Evolutionary conservation across 2,888 invertebrate genomes (phyloP).

Genomic region (Mythimna vitellina): DNA sequence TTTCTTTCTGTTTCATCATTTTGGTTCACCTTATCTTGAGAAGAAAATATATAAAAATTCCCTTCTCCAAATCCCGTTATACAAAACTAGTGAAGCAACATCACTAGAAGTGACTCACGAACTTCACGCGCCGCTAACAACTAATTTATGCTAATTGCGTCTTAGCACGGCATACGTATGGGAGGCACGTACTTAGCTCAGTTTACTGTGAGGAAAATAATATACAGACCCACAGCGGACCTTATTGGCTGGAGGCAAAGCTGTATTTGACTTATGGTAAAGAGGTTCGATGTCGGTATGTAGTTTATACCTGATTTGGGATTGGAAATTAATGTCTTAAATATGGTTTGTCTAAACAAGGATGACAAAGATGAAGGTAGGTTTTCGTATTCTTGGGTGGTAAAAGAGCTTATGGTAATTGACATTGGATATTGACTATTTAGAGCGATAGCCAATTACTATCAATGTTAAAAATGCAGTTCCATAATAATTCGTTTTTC

Average conservation of each 20-base stretch:
- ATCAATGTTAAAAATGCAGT: too few relatives aligned
- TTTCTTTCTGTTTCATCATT: neutral
- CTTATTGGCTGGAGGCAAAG: constrained; percentile 59
- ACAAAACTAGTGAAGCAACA: constrained; percentile 21
- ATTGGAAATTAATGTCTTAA: neutral
- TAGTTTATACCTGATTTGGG: constrained; percentile 18
- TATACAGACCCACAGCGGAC: constrained; percentile 62
- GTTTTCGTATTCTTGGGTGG: neutral
- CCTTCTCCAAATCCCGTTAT: constrained; percentile 26
- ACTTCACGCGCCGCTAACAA: constrained; percentile 87
- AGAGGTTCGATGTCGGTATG: constrained; percentile 16
- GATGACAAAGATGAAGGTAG: neutral
- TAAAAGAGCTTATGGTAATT: neutral
- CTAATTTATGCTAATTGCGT: constrained; percentile 88
- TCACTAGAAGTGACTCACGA: constrained; percentile 81
- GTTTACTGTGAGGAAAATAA: constrained; percentile 73
- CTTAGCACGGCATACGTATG: constrained; percentile 81
- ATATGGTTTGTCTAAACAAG: neutral
- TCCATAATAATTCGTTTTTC: too few relatives aligned
- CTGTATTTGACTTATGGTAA: constrained; percentile 48
- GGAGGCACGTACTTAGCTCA: constrained; percentile 81
- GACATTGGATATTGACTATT: too few relatives aligned
- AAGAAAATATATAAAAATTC: neutral
- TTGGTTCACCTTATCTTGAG: neutral
- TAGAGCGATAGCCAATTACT: too few relatives aligned